Evolutionary conservation across 2,797 vertebrate genomes (phyloP), one percentile per base, ranked within the genome.

Genomic region (Aphelocoma californica): DNA sequence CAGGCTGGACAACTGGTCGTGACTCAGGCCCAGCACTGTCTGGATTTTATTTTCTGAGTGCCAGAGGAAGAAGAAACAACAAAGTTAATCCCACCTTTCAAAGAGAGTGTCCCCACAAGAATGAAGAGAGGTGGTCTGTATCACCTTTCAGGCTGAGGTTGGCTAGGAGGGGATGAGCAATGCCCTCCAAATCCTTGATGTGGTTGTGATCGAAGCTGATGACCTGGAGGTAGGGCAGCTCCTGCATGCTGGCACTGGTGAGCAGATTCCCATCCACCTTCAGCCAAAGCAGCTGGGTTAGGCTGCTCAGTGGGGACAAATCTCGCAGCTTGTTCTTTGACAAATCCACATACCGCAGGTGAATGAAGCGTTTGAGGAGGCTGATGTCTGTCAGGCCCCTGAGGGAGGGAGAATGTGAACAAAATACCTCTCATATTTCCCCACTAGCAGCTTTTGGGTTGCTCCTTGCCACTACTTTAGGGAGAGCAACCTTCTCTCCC

Each of bases 211-310:
- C 98, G 80, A 99, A 97, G 95, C 98, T 99, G 96, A 99, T 97
- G 88, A 98, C 97, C 97, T 99, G 99, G 70, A 99, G 97, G 91
- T 98, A 99, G 34, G 96, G 95, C 72, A 99, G 93, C 61, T 98
- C 97, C 38, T 97, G 93, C 57, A 99, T 97, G 28, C 90, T 94
- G 70, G 98, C 98, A 25, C 96, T 98, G 79, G 56, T 93, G 44
- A 99, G 96, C 78, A 94, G 96, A 92, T 99, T 99, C 54, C 77
- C 86, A 54, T 99, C 99, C 90, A 98, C 98, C 96, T 99, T 99
- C 86, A 99, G 97, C 99, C 98, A 99, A 51, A 99, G 98, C 70
- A 99, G 97, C 58, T 99, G 98, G 3, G 97, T 98, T 81, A 99
- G 98, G 62, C 87, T 78, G 45, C 97, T 97, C 96, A 99, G 95